Evolutionary conservation across 2,888 invertebrate species (phyloP).

Genomic region (Brachypalpus laphriformis): DNA sequence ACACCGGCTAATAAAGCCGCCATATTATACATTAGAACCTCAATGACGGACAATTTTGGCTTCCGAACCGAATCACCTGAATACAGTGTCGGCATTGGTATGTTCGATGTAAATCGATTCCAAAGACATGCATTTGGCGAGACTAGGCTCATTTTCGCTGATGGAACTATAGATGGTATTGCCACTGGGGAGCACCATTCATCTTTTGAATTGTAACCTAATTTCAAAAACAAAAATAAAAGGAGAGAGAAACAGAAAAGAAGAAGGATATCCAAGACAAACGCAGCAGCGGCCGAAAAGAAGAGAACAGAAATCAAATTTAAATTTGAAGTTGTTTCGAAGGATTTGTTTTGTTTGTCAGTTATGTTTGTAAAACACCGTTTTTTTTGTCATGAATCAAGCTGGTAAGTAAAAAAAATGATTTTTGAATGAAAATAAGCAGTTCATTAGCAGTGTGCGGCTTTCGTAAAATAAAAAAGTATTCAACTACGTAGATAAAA

Average conservation of each 20-base stretch:
- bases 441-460: background rate
- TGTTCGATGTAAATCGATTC: slow-evolving; percentile 82
- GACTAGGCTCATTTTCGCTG: slow-evolving; percentile 80
- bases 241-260: background rate
- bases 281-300: slow-evolving; percentile 60
- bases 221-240: background rate
- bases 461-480: background rate
- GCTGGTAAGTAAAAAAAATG: slow-evolving; percentile 38
- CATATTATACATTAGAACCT: slow-evolving; percentile 91
- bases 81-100: slow-evolving; percentile 92
- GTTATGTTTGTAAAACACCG: slow-evolving; percentile 51
- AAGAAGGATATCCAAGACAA: slow-evolving; percentile 50
- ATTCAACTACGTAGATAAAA: background rate
- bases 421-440: slow-evolving; percentile 14
- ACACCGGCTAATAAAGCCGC: slow-evolving; percentile 95
- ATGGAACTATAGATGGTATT: slow-evolving; percentile 71
- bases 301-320: slow-evolving; percentile 45
- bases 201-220: slow-evolving; percentile 80
- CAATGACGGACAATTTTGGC: slow-evolving; percentile 82
- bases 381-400: slow-evolving; percentile 50
- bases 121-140: slow-evolving; percentile 82
- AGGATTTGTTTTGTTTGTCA: slow-evolving; percentile 25
- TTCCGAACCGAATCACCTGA: slow-evolving; percentile 86
- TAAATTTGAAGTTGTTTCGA: slow-evolving; percentile 32
- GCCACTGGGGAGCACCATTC: slow-evolving; percentile 80